phyloP scores from a whole-genome alignment of 1,140 invertebrate species.

The Sitobion miscanthi region DNA sequence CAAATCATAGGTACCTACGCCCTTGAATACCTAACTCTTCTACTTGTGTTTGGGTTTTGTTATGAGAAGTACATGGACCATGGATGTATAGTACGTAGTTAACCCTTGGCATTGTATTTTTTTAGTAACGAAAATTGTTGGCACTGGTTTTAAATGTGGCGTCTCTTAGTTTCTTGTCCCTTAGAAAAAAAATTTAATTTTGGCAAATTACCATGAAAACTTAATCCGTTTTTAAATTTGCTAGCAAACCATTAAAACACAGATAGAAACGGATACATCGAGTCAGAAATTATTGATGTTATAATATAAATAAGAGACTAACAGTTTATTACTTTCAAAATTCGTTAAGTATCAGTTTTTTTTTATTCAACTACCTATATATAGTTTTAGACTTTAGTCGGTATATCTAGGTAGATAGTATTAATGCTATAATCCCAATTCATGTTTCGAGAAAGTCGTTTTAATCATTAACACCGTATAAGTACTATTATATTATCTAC shows the following conservation, averaged over 20 bases:
- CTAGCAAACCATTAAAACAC: background rate
- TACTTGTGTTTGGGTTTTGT: background rate
- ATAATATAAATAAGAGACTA: background rate
- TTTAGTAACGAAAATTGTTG: conserved; percentile 31
- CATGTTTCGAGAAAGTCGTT: background rate
- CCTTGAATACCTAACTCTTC: background rate
- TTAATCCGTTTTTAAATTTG: background rate
- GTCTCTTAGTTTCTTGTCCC: conserved; percentile 16
- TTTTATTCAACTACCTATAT: background rate
- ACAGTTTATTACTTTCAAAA: conserved; percentile 3
- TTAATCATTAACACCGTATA: background rate
- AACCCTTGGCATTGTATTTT: conserved; percentile 24
- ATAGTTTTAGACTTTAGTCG: background rate
- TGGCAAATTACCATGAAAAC: conserved; percentile 30
- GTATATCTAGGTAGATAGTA: background rate
- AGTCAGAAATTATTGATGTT: background rate
- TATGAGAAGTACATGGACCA: background rate
- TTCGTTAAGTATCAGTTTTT: background rate
- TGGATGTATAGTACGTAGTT: background rate
- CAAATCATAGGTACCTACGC: background rate
- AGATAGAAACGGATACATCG: background rate
- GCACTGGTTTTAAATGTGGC: conserved; percentile 17
- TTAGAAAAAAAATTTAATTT: conserved; percentile 27
- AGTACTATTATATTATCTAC: background rate
- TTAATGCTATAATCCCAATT: background rate